Base-by-base conservation (phyloP, 2,888 invertebrate species). In the Ctena decussata region DNA sequence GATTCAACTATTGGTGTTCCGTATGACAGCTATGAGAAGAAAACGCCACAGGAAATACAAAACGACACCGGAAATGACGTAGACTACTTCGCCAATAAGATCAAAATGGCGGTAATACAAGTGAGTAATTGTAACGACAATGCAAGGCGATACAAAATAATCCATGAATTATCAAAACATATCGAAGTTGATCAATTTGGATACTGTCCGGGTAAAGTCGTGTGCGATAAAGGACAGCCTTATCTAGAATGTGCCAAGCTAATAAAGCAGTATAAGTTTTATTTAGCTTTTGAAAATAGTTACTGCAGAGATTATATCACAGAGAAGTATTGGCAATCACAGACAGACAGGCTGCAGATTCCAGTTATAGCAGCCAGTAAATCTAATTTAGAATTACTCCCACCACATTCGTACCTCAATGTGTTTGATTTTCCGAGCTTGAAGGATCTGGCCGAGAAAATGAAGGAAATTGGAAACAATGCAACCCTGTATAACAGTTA, bases 291-390 rank as follows among this genome's bases (percentile, higher is more conserved):
- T 82, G 93, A 93, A 79, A 92, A 93, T 71, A 89, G 88, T 80
- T 88, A 89, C 73, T 93, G 93, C 73, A 79, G 84, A 53, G 93
- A 93, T 37, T 93, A 93, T 73, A 84, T 93, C 32, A 88, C 91
- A 0, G 93, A 93, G 71, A 93, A 93, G 77, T 93, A 87, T 73
- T 92, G 91, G 92, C 80, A 87, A 27, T 85, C 92, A 1, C 32
- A 53, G 53, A 65, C 92, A 30, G 35, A 73, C 11, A 75, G 90
- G 32, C 73, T 83, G 1, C 91, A 92, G 46, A 88, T 93, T 39
- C 93, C 93, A 0, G 89, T 93, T 3, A 91, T 93, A 27, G 86
- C 89, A 6, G 91, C 92, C 37, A 90, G 89, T 41, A 84, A 82
- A 21, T 80, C 80, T 12, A 86, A 86, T 27, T 73, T 73, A 27